Evolutionary conservation across 2,888 invertebrate genomes (phyloP).

Genomic region (Harmothoe impar): DNA sequence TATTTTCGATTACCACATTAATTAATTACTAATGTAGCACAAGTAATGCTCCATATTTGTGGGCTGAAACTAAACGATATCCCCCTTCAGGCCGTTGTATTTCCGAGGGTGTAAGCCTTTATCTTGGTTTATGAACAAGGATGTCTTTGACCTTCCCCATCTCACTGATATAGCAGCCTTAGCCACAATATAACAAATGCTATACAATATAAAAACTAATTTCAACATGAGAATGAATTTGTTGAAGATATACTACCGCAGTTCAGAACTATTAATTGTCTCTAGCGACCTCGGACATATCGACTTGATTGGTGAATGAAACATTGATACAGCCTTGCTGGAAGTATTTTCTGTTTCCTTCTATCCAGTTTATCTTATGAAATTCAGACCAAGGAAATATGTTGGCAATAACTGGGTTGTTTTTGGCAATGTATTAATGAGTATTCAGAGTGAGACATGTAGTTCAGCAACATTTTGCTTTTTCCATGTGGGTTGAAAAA

Average conservation of each 20-base stretch:
- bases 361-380: neutral
- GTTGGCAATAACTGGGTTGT: neutral
- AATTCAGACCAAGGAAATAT: neutral
- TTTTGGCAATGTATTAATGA: neutral
- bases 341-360: neutral
- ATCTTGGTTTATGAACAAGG: neutral
- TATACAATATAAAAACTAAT: neutral
- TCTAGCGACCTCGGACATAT: neutral
- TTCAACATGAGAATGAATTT: neutral
- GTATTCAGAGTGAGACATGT: conserved; percentile 16
- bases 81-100: no score
- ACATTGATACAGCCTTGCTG: neutral
- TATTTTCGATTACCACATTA: no score
- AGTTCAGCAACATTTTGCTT: conserved; percentile 60
- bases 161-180: conserved; percentile 6
- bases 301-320: no score
- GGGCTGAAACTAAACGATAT: no score
- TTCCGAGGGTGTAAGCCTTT: no score
- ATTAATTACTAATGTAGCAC: no score
- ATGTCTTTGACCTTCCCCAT: neutral
- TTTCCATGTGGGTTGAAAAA: conserved; percentile 59
- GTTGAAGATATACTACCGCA: neutral
- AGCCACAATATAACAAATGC: neutral
- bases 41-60: no score
- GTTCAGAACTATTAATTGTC: neutral